These are phyloP conservation scores for Lithobates pipiens DNA, from an alignment of 2,797 vertebrate genomes.

Conservation along the genomic window DNA sequence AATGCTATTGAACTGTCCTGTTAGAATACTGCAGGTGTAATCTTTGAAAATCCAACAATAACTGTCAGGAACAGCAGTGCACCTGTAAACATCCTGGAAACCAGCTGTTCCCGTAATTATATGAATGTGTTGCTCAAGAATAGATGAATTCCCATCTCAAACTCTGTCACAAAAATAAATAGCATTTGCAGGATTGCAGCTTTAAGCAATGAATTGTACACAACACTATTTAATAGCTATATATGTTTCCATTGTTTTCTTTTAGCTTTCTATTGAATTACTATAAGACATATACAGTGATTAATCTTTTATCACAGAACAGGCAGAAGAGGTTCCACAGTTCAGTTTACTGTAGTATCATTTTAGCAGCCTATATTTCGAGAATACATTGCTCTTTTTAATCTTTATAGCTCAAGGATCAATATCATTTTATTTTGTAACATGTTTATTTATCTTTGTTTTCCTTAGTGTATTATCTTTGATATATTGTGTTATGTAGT, in stretches of 20 bases:
- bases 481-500: neutral
- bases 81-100: slow-evolving; percentile 45
- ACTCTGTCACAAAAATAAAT: slow-evolving; percentile 40
- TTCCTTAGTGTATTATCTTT: neutral
- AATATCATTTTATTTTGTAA: neutral
- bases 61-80: slow-evolving; percentile 19
- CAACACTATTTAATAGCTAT: slow-evolving; percentile 17
- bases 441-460: neutral
- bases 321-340: neutral
- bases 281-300: neutral
- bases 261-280: slow-evolving; percentile 20
- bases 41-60: slow-evolving; percentile 25
- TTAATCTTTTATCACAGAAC: slow-evolving; percentile 19
- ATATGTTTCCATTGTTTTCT: slow-evolving; percentile 23
- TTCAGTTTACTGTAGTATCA: neutral
- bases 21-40: slow-evolving; percentile 38
- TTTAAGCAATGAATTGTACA: slow-evolving; percentile 21
- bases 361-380: neutral
- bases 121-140: slow-evolving; percentile 7
- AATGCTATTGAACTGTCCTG: slow-evolving; percentile 16
- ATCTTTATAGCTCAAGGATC: neutral
- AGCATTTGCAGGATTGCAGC: slow-evolving; percentile 26
- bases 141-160: slow-evolving; percentile 12
- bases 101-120: slow-evolving; percentile 48
- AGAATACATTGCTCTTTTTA: slow-evolving; percentile 4